Base-by-base conservation (phyloP, 2,113 vertebrate species). In the Pseudonaja textilis region DNA sequence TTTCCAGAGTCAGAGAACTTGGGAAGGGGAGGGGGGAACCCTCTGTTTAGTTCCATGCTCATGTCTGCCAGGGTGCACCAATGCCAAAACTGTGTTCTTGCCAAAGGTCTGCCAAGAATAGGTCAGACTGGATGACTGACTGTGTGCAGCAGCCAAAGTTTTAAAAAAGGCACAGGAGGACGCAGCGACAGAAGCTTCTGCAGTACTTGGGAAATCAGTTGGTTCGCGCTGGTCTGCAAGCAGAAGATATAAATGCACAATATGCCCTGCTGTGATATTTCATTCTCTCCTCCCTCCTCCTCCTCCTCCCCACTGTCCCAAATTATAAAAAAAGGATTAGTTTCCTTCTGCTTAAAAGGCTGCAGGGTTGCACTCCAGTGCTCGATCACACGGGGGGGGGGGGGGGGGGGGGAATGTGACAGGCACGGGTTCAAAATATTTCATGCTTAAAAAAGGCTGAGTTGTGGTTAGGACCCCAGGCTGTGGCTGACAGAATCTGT, bases 1-100 rank as follows among this genome's bases (percentile, higher is more conserved):
- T 69, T 16, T 26, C 61, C 61, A 69, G 26, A 64, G 11, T 64
- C 57, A 25, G 59, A 26, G 16, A 26, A 26, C 25, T 69, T 69
- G 29, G 4, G 61, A 26, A 5, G 1, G 4, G 61, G 11, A 11
- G 10, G 57, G 45, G 45, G 45, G 45, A 26, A 8, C 2, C 1
- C 29, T n/a, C 29, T 69, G 61, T 4, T 69, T 69, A 16, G 64
- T 34, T 69, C 29, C 64, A 16, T 16, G 29, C 29, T 34, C 14
- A 34, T 16, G 29, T 4, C 29, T 2, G 29, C 64, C 29, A 69
- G 64, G 12, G 12, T n/a, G 64, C 29, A n/a, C 64, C 29, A n/a
- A 92, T 96, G 94, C 91, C 96, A 96, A 94, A 95, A 95, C 64
- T 1, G 91, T 95, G 89, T 93, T 95, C 96, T 93, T 93, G 92